A percentile compares a stretch with the other conserved stretches of the same genome.
These are phyloP conservation scores for Labeo catla DNA, from an alignment of 2,113 vertebrate genomes.

Conservation along the genomic window DNA sequence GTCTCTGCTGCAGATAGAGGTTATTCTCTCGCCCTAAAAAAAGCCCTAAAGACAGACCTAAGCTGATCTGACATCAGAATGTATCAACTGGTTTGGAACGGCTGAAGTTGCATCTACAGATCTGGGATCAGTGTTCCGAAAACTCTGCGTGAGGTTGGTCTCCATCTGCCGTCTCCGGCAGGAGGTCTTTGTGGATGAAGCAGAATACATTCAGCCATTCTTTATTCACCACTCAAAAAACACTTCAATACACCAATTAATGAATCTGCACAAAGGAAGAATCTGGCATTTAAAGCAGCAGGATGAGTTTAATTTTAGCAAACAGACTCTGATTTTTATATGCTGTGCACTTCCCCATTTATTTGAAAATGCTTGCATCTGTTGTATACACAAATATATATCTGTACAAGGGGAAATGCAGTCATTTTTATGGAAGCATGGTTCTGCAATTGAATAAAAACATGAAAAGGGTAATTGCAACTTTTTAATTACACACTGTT, in stretches of 20 bases:
- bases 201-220: slow-evolving; percentile 25
- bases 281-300: slow-evolving; percentile 3
- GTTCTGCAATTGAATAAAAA: no score
- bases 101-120: not conserved
- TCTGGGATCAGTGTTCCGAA: not conserved
- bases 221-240: not conserved
- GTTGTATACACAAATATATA: no score
- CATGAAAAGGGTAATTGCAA: no score
- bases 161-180: slow-evolving; percentile 1
- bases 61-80: not conserved
- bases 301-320: not conserved
- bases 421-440: not conserved
- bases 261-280: slow-evolving; percentile 27
- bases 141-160: slow-evolving; percentile 7
- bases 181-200: slow-evolving; percentile 27
- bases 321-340: not conserved
- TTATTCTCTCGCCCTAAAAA: slow-evolving; percentile 5
- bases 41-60: not conserved
- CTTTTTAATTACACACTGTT: no score
- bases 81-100: not conserved
- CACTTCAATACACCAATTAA: slow-evolving; percentile 13
- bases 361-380: not conserved
- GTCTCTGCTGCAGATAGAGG: not conserved
- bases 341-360: not conserved
- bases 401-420: not conserved